Conservation (phyloP, 23 tunicate species). For the Trididemnum nubilum region DNA sequence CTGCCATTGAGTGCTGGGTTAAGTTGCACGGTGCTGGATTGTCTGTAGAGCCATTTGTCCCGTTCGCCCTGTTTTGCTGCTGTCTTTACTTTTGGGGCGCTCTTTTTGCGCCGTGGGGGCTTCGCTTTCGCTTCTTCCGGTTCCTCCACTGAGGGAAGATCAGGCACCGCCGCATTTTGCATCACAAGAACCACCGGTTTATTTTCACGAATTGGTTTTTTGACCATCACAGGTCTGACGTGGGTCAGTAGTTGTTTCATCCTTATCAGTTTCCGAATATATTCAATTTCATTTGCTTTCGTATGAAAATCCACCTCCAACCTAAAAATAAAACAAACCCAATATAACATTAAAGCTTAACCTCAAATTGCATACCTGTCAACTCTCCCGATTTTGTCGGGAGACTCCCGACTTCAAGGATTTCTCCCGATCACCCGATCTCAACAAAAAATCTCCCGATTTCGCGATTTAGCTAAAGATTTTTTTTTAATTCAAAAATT, state of each 20-base stretch:
- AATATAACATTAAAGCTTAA: too few relatives aligned
- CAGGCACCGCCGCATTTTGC: constrained; percentile 6
- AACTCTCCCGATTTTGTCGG: too few relatives aligned
- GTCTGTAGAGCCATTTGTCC: constrained; percentile 31
- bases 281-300: constrained; percentile 24
- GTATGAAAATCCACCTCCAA: constrained; percentile 33
- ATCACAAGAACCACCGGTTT: background rate
- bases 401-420: too few relatives aligned
- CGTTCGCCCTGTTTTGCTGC: constrained; percentile 1
- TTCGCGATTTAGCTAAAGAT: too few relatives aligned
- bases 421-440: too few relatives aligned
- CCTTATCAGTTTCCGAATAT: background rate
- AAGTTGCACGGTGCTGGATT: constrained; percentile 44
- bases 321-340: constrained; percentile 12
- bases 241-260: background rate
- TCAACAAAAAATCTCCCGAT: too few relatives aligned
- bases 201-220: background rate
- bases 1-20: constrained; percentile 31
- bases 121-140: background rate
- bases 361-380: too few relatives aligned
- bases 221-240: background rate
- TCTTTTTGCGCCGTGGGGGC: background rate
- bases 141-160: background rate
- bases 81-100: background rate
- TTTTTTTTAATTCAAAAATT: too few relatives aligned